A percentile compares a stretch with the other conserved stretches of the same genome.
phyloP scores from a whole-genome alignment of 2,888 invertebrate genomes.

The Lagria hirta region DNA sequence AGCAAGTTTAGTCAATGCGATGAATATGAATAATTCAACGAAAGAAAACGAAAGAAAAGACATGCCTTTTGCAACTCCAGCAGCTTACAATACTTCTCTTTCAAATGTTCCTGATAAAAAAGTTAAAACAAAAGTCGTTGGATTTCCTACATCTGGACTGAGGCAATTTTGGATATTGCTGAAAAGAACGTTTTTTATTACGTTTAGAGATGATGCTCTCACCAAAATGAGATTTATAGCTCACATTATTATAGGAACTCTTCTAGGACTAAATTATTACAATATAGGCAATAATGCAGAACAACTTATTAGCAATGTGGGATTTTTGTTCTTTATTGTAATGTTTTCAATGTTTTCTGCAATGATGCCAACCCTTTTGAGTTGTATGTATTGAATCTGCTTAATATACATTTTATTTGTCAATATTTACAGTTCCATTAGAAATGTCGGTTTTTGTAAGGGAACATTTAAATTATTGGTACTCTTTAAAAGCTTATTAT shows the following conservation, averaged over 20 bases:
- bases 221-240: constrained; percentile 86
- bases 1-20: constrained; percentile 79
- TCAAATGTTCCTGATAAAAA: constrained; percentile 51
- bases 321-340: constrained; percentile 93
- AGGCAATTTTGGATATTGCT: constrained; percentile 86
- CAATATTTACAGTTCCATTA: constrained; percentile 76
- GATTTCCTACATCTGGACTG: constrained; percentile 80
- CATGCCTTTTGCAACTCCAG: constrained; percentile 49
- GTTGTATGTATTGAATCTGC: constrained; percentile 59
- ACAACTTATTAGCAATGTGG: constrained; percentile 92
- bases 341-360: constrained; percentile 97
- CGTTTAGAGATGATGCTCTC: constrained; percentile 82
- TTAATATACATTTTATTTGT: neutral
- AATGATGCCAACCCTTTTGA: constrained; percentile 97
- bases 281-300: constrained; percentile 91
- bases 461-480: constrained; percentile 97
- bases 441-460: constrained; percentile 94
- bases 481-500: constrained; percentile 93
- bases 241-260: constrained; percentile 84
- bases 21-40: constrained; percentile 69
- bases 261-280: constrained; percentile 91
- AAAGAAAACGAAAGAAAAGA: constrained; percentile 49
- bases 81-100: constrained; percentile 58
- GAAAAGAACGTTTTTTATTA: constrained; percentile 79
- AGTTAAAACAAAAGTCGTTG: constrained; percentile 58